Conservation (phyloP, 2,888 invertebrate genomes). For the Chelonus formosanus region DNA sequence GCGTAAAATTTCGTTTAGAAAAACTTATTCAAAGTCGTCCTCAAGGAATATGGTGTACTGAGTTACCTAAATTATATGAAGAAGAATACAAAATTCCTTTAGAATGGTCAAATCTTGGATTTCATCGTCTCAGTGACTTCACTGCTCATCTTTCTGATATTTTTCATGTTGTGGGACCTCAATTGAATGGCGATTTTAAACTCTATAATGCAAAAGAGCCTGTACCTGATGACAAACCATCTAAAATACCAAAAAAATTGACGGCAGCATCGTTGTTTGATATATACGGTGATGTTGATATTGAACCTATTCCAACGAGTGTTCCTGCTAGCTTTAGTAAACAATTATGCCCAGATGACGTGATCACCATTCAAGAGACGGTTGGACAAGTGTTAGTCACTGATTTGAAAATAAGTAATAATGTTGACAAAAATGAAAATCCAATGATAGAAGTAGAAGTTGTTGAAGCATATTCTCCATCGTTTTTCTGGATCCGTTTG, state of each 20-base stretch:
- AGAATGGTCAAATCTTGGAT: constrained; percentile 55
- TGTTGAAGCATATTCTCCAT: constrained; percentile 56
- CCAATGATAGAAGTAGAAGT: constrained; percentile 46
- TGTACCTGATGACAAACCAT: constrained; percentile 13
- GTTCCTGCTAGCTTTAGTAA: neutral
- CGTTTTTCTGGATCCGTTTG: constrained; percentile 59
- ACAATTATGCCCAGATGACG: constrained; percentile 51
- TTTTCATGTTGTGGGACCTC: constrained; percentile 46
- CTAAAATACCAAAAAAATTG: constrained; percentile 8
- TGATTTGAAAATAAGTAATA: constrained; percentile 36
- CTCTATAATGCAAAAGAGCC: constrained; percentile 46
- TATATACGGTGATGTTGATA: constrained; percentile 42
- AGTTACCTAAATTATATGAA: constrained; percentile 51
- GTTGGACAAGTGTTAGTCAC: constrained; percentile 50
- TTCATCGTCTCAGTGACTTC: constrained; percentile 53
- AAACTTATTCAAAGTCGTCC: constrained; percentile 52
- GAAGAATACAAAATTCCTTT: constrained; percentile 50
- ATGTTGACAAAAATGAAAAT: constrained; percentile 28
- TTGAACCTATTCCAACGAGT: constrained; percentile 48
- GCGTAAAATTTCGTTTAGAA: constrained; percentile 46
- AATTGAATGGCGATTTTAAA: constrained; percentile 46
- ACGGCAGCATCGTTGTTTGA: constrained; percentile 44
- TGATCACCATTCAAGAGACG: constrained; percentile 50
- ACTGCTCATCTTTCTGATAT: constrained; percentile 53
- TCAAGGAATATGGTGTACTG: constrained; percentile 58